These are phyloP conservation scores for Hesperia comma DNA, from an alignment of 2,888 invertebrate genomes.

Conservation along the genomic window DNA sequence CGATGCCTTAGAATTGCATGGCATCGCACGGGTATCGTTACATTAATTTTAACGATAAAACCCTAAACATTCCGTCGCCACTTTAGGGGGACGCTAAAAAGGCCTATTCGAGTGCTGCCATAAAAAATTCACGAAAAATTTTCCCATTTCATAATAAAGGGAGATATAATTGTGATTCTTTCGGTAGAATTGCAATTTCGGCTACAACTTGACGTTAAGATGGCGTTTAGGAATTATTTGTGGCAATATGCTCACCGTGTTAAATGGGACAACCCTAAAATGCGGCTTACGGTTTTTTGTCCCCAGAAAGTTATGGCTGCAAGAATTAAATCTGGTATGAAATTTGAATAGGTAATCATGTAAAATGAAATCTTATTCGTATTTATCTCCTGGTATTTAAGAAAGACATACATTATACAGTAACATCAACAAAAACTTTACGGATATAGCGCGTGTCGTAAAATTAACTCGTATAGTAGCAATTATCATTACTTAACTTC, in stretches of 20 bases:
- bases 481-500: slow-evolving; percentile 45
- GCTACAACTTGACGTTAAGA: slow-evolving; percentile 69
- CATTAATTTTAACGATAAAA: slow-evolving; percentile 80
- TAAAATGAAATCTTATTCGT: neutral
- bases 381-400: neutral
- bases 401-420: neutral
- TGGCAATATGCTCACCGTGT: slow-evolving; percentile 53
- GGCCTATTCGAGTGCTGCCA: slow-evolving; percentile 66
- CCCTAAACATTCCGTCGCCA: slow-evolving; percentile 60
- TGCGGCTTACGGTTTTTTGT: slow-evolving; percentile 25
- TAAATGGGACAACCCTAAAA: slow-evolving; percentile 40
- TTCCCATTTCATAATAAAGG: slow-evolving; percentile 64
- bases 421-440: slow-evolving; percentile 39
- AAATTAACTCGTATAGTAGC: slow-evolving; percentile 50
- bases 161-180: slow-evolving; percentile 68
- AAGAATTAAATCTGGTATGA: slow-evolving; percentile 23
- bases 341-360: neutral
- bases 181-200: slow-evolving; percentile 65
- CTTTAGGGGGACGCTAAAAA: slow-evolving; percentile 58
- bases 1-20: slow-evolving; percentile 37
- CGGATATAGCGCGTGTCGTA: slow-evolving; percentile 52
- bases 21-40: slow-evolving; percentile 59
- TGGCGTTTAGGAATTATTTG: slow-evolving; percentile 57
- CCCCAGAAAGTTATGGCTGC: slow-evolving; percentile 27
- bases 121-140: slow-evolving; percentile 67